Conservation (phyloP, 2,888 invertebrate species). For the Cryptocephalus primarius region DNA sequence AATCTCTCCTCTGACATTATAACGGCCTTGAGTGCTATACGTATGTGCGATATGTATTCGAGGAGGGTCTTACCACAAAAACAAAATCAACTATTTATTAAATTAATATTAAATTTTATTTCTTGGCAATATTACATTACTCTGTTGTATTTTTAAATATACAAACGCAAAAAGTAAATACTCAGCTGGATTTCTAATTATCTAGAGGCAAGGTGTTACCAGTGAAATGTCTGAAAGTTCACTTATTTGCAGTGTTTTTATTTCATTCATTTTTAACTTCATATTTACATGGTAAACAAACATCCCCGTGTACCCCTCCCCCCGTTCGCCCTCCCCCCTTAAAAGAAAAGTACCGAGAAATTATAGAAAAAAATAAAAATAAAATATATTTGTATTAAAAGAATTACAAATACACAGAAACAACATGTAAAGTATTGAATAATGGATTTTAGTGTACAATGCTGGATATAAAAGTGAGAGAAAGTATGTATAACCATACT, state of each 20-base stretch:
- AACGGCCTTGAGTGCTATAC: constrained; percentile 11
- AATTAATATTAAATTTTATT: constrained; percentile 34
- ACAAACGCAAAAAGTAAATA: constrained; percentile 21
- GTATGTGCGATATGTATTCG: background rate
- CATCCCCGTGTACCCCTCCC: constrained; percentile 4
- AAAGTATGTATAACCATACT: constrained; percentile 36
- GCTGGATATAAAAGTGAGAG: constrained; percentile 16
- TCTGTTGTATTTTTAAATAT: constrained; percentile 15
- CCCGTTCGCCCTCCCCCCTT: no score
- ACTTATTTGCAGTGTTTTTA: constrained; percentile 10
- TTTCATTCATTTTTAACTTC: constrained; percentile 6
- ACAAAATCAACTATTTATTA: constrained; percentile 21
- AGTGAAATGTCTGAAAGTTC: constrained; percentile 10
- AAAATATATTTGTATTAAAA: constrained; percentile 36
- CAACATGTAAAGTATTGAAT: constrained; percentile 26
- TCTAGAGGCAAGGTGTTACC: constrained; percentile 26
- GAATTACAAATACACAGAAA: constrained; percentile 33
- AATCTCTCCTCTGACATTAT: background rate
- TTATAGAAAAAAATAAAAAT: constrained; percentile 26
- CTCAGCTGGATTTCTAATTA: constrained; percentile 14
- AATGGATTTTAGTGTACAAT: constrained; percentile 29
- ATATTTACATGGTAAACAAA: constrained; percentile 19
- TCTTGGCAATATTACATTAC: constrained; percentile 29
- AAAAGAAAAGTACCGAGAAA: constrained; percentile 12
- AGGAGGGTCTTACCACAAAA: constrained; percentile 24